Evolutionary conservation across 1,140 invertebrate genomes (phyloP), one percentile per base, ranked within the genome.

Genomic region (Gonatopus flavifemur): DNA sequence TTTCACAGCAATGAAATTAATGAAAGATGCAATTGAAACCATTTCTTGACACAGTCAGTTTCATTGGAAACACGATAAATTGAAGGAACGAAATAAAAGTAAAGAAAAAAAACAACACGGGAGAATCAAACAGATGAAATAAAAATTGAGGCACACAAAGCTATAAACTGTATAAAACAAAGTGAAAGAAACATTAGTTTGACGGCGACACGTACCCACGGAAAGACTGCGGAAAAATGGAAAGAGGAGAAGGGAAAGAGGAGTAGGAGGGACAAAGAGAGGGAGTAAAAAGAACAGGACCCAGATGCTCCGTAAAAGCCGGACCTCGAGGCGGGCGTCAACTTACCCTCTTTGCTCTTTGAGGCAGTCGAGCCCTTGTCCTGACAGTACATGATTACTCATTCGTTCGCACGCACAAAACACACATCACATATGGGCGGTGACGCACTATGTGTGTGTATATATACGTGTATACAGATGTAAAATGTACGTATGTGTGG

Each of bases 341-440:
- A 66, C 67, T 69, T 57, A 69, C 68, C 68, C 53, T 69, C 69
- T 58, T 70, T 71, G 59, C 62, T 67, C 46, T 64, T 69, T 33
- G 66, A 60, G 49, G 66, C 54, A 51, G 66, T 56, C 32, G 64
- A 66, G 51, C 66, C 52, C 66, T 71, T 72, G 57, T 72, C 70
- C 44, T 69, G 70, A 58, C 69, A 70, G 58, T 71, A 70, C 70
- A 72, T 72, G 69, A 57, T 71, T 68, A 68, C 57, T 72, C 66
- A 72, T 66, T 61, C 66, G 59, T 38, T 62, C 55, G 54, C 45
- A 57, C 47, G 55, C 47, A 61, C 50, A 50, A 49, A 47, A 57
- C 48, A n/a, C n/a, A 66, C 65, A 66, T 67, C 66, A 62, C 68
- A 69, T 69, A 70, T 70, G 67, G 68, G 68, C 68, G 68, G 67